Conservation (phyloP, 2,797 vertebrate genomes). For the Gambelia wislizenii region DNA sequence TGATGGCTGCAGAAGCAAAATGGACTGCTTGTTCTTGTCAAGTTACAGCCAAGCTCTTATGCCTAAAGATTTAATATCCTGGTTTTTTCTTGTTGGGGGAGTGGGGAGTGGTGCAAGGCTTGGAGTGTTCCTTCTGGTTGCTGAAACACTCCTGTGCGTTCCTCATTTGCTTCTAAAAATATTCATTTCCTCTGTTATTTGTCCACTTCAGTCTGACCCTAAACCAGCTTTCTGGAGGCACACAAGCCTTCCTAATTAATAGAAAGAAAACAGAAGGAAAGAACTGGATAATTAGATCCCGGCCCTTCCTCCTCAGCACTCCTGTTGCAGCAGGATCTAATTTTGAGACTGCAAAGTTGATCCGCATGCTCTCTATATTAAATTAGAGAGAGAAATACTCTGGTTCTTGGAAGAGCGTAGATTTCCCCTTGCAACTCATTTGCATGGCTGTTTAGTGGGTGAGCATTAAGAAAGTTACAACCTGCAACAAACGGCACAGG, state of each 20-base stretch:
- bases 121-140: not conserved
- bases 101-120: too few relatives aligned
- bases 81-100: not conserved
- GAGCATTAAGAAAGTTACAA: not conserved
- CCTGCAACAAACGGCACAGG: not conserved
- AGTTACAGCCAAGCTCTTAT: not conserved
- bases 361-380: constrained; percentile 18
- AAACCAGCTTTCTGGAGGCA: not conserved
- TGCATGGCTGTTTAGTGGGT: not conserved
- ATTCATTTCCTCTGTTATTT: rapidly evolving
- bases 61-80: not conserved
- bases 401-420: constrained; percentile 26
- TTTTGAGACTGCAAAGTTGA: constrained; percentile 42
- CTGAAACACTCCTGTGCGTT: too few relatives aligned
- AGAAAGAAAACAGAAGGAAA: constrained; percentile 17
- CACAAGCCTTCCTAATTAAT: constrained; percentile 36
- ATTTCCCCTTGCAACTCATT: not conserved
- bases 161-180: not conserved
- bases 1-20: not conserved
- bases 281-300: constrained; percentile 45
- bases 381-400: constrained; percentile 11
- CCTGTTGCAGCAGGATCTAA: constrained; percentile 34
- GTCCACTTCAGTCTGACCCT: not conserved
- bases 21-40: not conserved
- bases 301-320: not conserved